Conservation (phyloP, 2,888 invertebrate species). For the Argyresthia goedartella region DNA sequence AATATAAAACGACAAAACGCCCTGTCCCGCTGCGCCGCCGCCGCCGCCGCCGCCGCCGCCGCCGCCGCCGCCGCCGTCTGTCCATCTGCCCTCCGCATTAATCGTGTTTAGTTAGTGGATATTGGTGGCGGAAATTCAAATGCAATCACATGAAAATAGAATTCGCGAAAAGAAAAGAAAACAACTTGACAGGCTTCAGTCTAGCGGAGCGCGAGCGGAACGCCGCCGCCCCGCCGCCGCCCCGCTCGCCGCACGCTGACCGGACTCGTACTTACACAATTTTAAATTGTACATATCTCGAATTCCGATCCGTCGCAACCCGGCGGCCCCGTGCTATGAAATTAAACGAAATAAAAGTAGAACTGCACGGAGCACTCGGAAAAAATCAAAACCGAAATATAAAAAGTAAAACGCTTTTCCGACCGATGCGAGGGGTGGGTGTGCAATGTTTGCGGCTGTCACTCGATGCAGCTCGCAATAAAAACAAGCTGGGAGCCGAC, state of each 20-base stretch:
- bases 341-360: slow-evolving; percentile 70
- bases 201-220: slow-evolving; percentile 40
- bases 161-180: slow-evolving; percentile 68
- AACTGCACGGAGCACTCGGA: slow-evolving; percentile 57
- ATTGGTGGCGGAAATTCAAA: slow-evolving; percentile 71
- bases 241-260: slow-evolving; percentile 39
- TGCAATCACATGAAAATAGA: slow-evolving; percentile 72
- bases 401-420: slow-evolving; percentile 65
- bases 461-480: slow-evolving; percentile 66
- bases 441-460: slow-evolving; percentile 68
- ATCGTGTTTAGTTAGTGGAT: slow-evolving; percentile 73
- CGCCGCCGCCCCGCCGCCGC: slow-evolving; percentile 31
- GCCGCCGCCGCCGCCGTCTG: slow-evolving; percentile 40
- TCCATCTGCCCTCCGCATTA: slow-evolving; percentile 66
- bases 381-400: slow-evolving; percentile 71
- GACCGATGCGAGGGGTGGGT: slow-evolving; percentile 52
- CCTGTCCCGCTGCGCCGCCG: slow-evolving; percentile 27
- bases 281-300: slow-evolving; percentile 72
- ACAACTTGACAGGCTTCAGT: slow-evolving; percentile 70
- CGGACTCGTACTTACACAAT: slow-evolving; percentile 72
- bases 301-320: slow-evolving; percentile 67
- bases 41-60: slow-evolving; percentile 36
- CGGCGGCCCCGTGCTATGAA: slow-evolving; percentile 68
- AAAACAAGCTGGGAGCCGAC: slow-evolving; percentile 54
- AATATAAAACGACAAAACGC: slow-evolving; percentile 69